A percentile compares a stretch with the other conserved stretches of the same genome.
Evolutionary conservation across 2,113 vertebrate genomes (phyloP).

Genomic region (Thryonomys swinderianus): DNA sequence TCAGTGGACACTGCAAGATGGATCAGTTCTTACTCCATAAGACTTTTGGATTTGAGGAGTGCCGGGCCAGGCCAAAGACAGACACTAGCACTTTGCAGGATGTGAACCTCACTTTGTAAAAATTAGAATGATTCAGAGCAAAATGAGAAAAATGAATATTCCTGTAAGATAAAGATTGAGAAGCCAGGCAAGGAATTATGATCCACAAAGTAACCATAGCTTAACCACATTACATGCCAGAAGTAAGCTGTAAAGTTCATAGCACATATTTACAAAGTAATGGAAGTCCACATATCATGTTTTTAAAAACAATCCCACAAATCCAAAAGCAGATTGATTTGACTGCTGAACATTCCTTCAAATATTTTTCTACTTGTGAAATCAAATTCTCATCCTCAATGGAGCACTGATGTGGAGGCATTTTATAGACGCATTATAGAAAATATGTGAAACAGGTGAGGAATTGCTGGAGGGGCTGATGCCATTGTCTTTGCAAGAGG

Average conservation of each 20-base stretch:
- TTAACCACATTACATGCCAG: neutral
- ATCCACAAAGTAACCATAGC: neutral
- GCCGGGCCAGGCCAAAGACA: neutral
- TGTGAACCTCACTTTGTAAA: neutral
- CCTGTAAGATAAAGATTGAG: neutral
- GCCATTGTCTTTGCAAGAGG: constrained; percentile 67
- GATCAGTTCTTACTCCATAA: neutral
- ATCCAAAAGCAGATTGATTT: neutral
- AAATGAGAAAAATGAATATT: neutral
- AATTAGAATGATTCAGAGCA: neutral
- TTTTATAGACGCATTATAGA: constrained; percentile 42
- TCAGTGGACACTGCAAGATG: neutral
- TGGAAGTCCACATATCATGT: neutral
- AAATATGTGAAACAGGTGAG: constrained; percentile 67
- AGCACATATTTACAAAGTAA: neutral
- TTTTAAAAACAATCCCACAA: constrained; percentile 13
- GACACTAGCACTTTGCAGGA: neutral
- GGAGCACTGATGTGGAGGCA: neutral
- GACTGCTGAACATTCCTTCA: constrained; percentile 30
- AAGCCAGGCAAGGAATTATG: neutral
- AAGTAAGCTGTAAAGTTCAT: neutral
- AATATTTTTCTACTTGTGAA: constrained; percentile 59
- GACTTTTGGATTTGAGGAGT: neutral
- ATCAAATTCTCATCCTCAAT: constrained; percentile 32
- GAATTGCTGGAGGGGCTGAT: neutral